A percentile compares a stretch with the other conserved stretches of the same genome.
phyloP scores from a whole-genome alignment of 2,113 vertebrate species.

The Marmota flaviventris region DNA sequence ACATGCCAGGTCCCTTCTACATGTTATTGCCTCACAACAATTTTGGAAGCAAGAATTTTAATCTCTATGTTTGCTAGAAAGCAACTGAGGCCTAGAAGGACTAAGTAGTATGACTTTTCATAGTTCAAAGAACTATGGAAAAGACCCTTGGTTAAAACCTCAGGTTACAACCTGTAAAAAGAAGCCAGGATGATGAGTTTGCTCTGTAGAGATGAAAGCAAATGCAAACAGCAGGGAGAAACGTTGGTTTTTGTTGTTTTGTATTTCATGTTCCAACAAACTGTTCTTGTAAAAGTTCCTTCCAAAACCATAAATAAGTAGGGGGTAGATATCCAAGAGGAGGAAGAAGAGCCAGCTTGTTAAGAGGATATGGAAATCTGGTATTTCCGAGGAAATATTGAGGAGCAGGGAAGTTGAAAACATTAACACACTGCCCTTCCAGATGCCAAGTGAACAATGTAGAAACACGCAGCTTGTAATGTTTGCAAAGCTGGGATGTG shows the following conservation, averaged over 20 bases:
- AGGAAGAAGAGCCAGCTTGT: slow-evolving; percentile 36
- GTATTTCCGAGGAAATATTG: slow-evolving; percentile 38
- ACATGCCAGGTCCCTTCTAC: not conserved
- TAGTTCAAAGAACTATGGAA: slow-evolving; percentile 13
- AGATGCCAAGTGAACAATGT: accelerated
- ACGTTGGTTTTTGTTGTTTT: not conserved
- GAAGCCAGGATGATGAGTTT: not conserved
- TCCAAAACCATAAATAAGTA: slow-evolving; percentile 56
- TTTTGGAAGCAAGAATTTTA: slow-evolving; percentile 27
- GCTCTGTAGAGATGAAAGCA: not conserved
- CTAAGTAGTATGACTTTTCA: not conserved
- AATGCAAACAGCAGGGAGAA: not conserved
- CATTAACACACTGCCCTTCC: not conserved
- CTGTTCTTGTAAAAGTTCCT: slow-evolving; percentile 58
- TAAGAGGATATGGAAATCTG: slow-evolving; percentile 54
- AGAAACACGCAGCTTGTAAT: not conserved
- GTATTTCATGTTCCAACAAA: slow-evolving; percentile 12
- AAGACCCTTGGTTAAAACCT: not conserved
- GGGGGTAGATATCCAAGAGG: not conserved
- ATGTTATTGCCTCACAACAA: not conserved
- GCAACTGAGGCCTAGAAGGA: slow-evolving; percentile 12
- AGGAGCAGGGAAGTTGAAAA: slow-evolving; percentile 20
- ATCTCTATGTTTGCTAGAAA: slow-evolving; percentile 61
- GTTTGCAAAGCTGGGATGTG: not conserved
- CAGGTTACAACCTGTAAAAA: not conserved